Evolutionary conservation across 30 jellyfish, hydroid and myxozoan genomes (phyloP), one percentile per base, ranked within the genome.

Genomic region (Cassiopea andromeda): DNA sequence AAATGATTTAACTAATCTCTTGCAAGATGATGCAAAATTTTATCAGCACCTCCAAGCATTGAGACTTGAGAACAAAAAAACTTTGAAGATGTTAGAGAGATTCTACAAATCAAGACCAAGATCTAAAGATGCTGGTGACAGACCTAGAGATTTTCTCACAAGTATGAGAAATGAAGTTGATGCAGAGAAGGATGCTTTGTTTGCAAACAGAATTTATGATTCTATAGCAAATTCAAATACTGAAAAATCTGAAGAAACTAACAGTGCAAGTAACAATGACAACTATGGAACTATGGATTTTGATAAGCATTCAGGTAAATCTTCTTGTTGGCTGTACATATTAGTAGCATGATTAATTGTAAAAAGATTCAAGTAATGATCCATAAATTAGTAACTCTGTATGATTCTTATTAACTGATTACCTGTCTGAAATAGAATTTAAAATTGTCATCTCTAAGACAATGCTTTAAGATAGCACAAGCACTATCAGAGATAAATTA

Each of bases 51-150:
- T 95, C 27, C 92, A 91, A 66, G 87, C 83, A 44, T 82, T 95
- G 18, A 91, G 95, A 69, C 89, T 67, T 45, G 99, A 95, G 58
- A 95, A 90, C 85, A 95, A 95, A 80, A 91, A 85, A 46, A 95
- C 99, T 1, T 75, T 95, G 77, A 81, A 91, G 73, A 91, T 78
- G 91, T 81, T 95, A 43, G 98, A 95, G 43, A 87, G 58, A 73
- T 80, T 90, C 64, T 91, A 91, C 77, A 80, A 77, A 61, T 69
- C 94, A 12, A 78, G 50, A 60, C 82, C 82, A 17, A 1, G 50
- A 1, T 47, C 68, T 12, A 87, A 81, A 18, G 92, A 54, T 3
- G 1, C 48, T 2, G 27, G 44, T 44, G 43, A 81, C 12, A 12
- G 19, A 44, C 50, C 80, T 7, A 64, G 44, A 16, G 92, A 76